Base-by-base conservation (phyloP, 1,140 invertebrate species). In the Acromyrmex echinatior region DNA sequence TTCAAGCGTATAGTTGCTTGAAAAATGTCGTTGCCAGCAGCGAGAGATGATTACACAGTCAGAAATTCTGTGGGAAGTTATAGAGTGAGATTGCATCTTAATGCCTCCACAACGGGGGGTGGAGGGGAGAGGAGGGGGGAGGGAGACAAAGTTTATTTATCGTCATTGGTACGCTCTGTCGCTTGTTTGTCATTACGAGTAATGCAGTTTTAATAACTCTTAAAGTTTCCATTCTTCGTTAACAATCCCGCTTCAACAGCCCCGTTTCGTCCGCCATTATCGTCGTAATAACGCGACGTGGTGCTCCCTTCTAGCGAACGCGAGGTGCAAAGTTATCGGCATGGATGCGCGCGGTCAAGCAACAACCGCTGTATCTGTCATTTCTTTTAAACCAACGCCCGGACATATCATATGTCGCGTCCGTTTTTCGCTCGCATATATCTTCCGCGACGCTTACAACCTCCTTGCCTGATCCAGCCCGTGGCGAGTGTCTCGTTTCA, bases 81-180 rank as follows among this genome's bases (percentile, higher is more conserved):
- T 49, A 84, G 56, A 62, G 14, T 35, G 80, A 84, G 80, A 84
- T 84, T 84, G 68, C 70, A 84, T 84, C 70, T 84, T 84, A 84
- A 84, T 84, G 80, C 70, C 39, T 35, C 58, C 56, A 25, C 80
- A 7, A 73, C 53, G 80, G 80, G 25, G 78, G 77, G 25, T 25
- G 25, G 25, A 25, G 31, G 31, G 31, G 28, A 28, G 21, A 21
- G 21, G 21, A 21, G 79, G 25, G 78, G 63, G 80, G 68, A 12
- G 78, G 78, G 39, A 28, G 74, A 51, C 56, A 76, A 84, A 76
- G 70, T 84, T 84, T 84, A 84, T 84, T 76, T 84, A 84, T 76
- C 70, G n/a, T 58, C 68, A 18, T 71, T 21, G 79, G 21, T 51
- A 25, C 25, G 39, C 28, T 5, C 56, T 1, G 25, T 21, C 56